A percentile compares a stretch with the other conserved stretches of the same genome.
These are phyloP conservation scores for Callyntrura guangdongensis DNA, from an alignment of 2,888 invertebrate genomes.

Conservation along the genomic window DNA sequence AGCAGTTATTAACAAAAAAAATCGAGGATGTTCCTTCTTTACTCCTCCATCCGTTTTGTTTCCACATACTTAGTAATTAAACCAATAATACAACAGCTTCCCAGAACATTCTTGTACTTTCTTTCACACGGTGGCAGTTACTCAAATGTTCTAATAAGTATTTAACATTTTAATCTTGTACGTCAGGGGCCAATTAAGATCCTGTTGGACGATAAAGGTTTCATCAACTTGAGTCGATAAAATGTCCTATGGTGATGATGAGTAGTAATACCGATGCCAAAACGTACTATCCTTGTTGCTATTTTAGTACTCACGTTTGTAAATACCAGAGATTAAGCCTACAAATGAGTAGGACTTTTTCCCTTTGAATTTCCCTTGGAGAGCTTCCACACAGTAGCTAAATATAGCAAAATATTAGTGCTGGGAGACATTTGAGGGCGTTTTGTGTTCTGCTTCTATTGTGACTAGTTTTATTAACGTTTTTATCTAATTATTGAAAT, in stretches of 20 bases:
- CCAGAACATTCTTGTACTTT: constrained; percentile 16
- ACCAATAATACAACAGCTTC: constrained; percentile 22
- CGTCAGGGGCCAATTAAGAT: constrained; percentile 19
- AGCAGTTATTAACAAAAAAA: not conserved
- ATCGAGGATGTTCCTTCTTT: not conserved
- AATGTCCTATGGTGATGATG: too few relatives aligned
- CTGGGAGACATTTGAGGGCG: too few relatives aligned
- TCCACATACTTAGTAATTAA: constrained; percentile 30
- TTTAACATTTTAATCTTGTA: not conserved
- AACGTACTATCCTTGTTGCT: not conserved
- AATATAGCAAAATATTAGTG: too few relatives aligned
- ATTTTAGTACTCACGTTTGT: not conserved
- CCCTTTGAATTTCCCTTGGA: not conserved
- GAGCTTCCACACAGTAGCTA: not conserved
- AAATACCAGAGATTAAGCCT: not conserved
- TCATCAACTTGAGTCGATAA: constrained; percentile 2
- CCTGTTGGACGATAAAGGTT: not conserved
- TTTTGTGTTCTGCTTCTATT: too few relatives aligned
- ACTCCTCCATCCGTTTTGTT: constrained; percentile 41
- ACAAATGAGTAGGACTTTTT: not conserved
- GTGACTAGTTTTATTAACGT: too few relatives aligned
- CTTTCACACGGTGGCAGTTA: constrained; percentile 29
- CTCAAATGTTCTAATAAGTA: not conserved
- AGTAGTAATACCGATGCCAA: too few relatives aligned
- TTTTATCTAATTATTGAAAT: too few relatives aligned